A percentile compares a stretch with the other conserved stretches of the same genome.
phyloP scores from a whole-genome alignment of 2,113 vertebrate species.

The Pseudorectes ferrugineus region DNA sequence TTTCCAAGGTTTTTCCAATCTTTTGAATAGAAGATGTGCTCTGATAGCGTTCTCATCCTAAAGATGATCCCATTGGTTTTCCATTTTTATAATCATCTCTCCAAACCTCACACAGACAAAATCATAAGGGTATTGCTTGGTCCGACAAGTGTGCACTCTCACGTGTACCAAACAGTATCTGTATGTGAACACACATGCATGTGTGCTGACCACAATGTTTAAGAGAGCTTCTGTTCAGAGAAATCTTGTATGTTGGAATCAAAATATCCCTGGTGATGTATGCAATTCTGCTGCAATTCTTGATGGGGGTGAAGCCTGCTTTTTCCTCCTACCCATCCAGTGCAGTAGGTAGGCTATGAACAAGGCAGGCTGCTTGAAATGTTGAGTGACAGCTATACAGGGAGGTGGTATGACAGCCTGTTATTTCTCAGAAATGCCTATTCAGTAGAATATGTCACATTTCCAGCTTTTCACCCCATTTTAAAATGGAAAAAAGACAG shows the following conservation, averaged over 20 bases:
- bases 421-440: conserved; percentile 25
- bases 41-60: neutral
- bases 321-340: neutral
- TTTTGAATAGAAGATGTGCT: neutral
- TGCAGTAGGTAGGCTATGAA: neutral
- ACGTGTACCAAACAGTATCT: neutral
- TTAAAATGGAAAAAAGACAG: neutral
- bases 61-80: neutral
- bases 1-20: neutral
- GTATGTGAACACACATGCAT: rapidly evolving
- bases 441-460: conserved; percentile 5
- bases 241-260: neutral
- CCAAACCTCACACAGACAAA: neutral
- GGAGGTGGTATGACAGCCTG: conserved; percentile 23
- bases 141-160: rapidly evolving
- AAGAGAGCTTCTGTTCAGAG: neutral
- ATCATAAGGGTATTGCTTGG: neutral
- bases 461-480: neutral
- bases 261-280: neutral
- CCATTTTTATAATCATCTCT: neutral
- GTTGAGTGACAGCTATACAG: conserved; percentile 6
- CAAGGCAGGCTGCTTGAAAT: neutral
- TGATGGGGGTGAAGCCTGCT: neutral
- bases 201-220: neutral
- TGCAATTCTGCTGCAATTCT: neutral